Base-by-base conservation (phyloP, 2,797 vertebrate genomes). In the Sebastolobus alascanus region DNA sequence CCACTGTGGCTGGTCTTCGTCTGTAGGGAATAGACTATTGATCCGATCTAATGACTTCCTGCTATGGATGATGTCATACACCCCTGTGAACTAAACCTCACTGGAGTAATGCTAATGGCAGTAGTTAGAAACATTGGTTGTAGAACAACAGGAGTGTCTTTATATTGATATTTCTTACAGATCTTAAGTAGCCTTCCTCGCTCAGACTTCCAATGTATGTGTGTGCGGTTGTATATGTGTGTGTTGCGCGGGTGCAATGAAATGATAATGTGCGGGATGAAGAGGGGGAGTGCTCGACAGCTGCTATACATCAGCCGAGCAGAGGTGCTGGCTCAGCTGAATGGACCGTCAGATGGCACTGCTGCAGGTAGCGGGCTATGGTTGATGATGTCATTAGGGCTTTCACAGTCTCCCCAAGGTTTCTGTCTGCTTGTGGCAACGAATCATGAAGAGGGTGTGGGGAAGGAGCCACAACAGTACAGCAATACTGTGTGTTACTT, bases 311-410 rank as follows among this genome's bases (percentile, higher is more conserved):
- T 93, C 84, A 91, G 68, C 66, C 4, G 18, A 40, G 83, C 65
- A 84, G 77, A 88, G 55, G 56, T 77, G 92, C 91, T 89, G 89
- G 75, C 88, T 94, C 92, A 92, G 92, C 91, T 82, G 80, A 85
- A 83, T 6, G 55, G 64, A 38, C 69, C 2, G 54, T 72, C 63
- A 70, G 87, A 79, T 82, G 82, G 71, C 64, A 84, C 88, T 56
- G 83, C 88, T 85, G 88, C 84, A 86, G 79, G 87, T 87, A 68
- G 84, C 31, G 18, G 73, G 74, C 82, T 55, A n/a, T 89, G 56
- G 79, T 88, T 90, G 89, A 92, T 90, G 83, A 90, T 86, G 87
- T 90, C 86, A 87, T 92, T 82, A 88, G 82, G 69, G 79, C 81
- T 73, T 75, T 81, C 67, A 66, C 10, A 2, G 68, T 35, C 68